phyloP scores from a whole-genome alignment of 2,797 vertebrate genomes.

The Pogoniulus pusillus region DNA sequence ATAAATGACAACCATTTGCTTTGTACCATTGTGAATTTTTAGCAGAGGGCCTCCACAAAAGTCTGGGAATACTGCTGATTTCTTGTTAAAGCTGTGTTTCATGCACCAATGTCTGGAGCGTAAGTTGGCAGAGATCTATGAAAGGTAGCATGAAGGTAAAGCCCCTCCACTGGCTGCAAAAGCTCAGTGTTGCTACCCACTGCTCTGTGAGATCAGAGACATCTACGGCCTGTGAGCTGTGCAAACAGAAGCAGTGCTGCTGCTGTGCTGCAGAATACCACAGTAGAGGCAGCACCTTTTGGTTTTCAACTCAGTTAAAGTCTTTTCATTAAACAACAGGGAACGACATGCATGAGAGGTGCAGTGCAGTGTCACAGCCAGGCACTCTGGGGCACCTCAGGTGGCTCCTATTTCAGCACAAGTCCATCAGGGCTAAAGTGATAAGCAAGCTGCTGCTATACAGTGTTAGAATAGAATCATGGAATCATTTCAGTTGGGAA shows the following conservation, averaged over 20 bases:
- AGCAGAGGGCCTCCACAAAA: background rate
- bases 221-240: background rate
- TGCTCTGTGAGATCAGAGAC: rapidly evolving
- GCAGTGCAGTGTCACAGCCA: background rate
- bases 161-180: background rate
- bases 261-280: background rate
- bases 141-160: background rate
- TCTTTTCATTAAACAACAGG: background rate
- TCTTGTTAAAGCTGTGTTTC: background rate
- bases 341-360: background rate
- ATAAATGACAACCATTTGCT: background rate
- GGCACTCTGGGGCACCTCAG: rapidly evolving
- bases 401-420: background rate
- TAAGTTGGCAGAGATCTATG: background rate
- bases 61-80: background rate
- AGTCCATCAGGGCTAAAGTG: background rate
- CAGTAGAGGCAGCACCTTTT: background rate
- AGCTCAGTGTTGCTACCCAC: rapidly evolving
- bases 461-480: background rate
- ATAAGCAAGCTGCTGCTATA: background rate
- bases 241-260: background rate
- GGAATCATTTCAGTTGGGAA: background rate
- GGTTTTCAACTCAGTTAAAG: background rate
- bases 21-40: background rate
- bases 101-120: background rate